These are phyloP conservation scores for Sphenodon punctatus DNA, from an alignment of 2,797 vertebrate species.

Conservation along the genomic window DNA sequence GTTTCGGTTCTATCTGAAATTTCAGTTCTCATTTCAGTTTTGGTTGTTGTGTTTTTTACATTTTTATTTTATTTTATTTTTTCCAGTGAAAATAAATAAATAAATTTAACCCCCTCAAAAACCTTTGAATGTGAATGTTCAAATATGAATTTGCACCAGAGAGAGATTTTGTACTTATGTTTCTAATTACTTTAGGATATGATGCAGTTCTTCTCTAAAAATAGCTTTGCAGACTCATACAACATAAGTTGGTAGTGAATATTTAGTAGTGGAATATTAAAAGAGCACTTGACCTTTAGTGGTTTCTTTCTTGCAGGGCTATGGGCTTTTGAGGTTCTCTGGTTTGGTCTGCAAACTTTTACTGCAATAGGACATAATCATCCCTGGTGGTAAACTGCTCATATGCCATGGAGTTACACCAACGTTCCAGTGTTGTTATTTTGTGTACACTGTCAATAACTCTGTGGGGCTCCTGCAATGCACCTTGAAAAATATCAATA, in stretches of 20 bases:
- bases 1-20: no score
- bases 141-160: not conserved
- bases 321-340: not conserved
- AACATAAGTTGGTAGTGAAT: not conserved
- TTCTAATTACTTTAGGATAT: not conserved
- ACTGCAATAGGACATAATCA: not conserved
- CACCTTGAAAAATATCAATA: not conserved
- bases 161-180: not conserved
- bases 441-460: not conserved
- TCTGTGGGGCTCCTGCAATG: not conserved
- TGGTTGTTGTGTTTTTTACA: no score
- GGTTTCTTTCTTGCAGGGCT: not conserved
- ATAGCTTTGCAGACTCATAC: not conserved
- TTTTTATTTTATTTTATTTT: no score
- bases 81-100: no score
- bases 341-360: not conserved
- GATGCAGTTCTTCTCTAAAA: not conserved
- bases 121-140: not conserved
- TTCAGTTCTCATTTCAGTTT: no score
- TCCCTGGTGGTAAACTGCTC: not conserved
- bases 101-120: no score
- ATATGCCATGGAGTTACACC: not conserved
- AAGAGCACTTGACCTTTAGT: not conserved
- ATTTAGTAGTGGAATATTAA: constrained; percentile 26
- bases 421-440: constrained; percentile 9